A percentile compares a stretch with the other conserved stretches of the same genome.
Evolutionary conservation across 2,797 vertebrate genomes (phyloP).

Genomic region (Hypotaenidia philippensis): DNA sequence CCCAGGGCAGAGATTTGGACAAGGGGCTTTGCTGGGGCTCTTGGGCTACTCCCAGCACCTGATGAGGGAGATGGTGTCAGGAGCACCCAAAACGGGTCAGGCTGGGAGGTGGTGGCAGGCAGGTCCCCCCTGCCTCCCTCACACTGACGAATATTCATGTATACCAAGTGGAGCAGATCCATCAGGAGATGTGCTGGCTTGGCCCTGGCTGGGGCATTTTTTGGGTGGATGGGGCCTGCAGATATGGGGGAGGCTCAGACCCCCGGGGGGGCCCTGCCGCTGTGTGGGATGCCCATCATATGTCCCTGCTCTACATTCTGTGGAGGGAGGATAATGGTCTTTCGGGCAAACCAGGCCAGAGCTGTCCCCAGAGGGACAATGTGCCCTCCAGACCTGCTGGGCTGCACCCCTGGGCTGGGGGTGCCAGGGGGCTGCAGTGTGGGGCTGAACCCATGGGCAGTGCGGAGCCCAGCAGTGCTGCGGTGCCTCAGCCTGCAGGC

Average conservation of each 20-base stretch:
- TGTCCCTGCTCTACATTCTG: not conserved
- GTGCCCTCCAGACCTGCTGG: rapidly evolving
- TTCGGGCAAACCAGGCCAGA: not conserved
- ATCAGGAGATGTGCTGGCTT: not conserved
- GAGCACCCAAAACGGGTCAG: not conserved
- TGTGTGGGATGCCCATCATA: rapidly evolving
- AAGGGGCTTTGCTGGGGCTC: not conserved
- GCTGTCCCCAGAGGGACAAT: rapidly evolving
- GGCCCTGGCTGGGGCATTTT: not conserved
- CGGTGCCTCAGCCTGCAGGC: not conserved
- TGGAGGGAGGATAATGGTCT: rapidly evolving
- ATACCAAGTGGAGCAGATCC: constrained; percentile 54
- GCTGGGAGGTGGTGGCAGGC: not conserved
- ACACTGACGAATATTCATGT: not conserved
- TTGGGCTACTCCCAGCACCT: not conserved
- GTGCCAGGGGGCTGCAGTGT: not conserved
- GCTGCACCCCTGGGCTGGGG: rapidly evolving
- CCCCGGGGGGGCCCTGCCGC: rapidly evolving
- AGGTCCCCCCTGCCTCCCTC: rapidly evolving
- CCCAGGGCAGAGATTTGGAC: not conserved
- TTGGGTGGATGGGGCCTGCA: not conserved
- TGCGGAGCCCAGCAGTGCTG: rapidly evolving
- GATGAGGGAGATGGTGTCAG: not conserved
- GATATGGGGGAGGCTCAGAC: not conserved
- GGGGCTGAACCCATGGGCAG: rapidly evolving